Evolutionary conservation across 2,888 invertebrate genomes (phyloP), one percentile per base, ranked within the genome.

Genomic region (Epinotia ramella): DNA sequence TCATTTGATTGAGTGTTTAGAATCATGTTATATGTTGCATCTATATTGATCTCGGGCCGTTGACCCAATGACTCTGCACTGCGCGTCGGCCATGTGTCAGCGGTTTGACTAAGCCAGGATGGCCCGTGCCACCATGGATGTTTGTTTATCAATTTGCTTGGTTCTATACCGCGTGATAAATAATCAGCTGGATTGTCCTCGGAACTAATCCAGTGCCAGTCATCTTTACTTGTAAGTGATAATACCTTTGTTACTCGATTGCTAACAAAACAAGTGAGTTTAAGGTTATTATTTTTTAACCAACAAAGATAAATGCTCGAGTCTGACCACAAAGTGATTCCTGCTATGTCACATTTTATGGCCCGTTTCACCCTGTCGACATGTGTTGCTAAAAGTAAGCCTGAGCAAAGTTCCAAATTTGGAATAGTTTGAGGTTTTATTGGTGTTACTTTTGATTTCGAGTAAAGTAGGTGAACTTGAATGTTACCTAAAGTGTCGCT

Each of bases 201-300:
- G 11, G 63, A 63, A 18, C 18, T 11, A 18, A 63, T 40, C 63
- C 63, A 63, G 63, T 7, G 18, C 62, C 62, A n/a, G n/a, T 63
- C 62, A 5, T 63, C 6, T n/a, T 40, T 63, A n/a, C 40, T 63
- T 3, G 63, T 63, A 3, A 63, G 44, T 44, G 44, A 9, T 12
- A 44, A 44, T 63, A 63, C 44, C 44, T 63, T 44, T 20, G 6
- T 63, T 40, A 63, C 16, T 63, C 62, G 1, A 11, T 63, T 63
- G 0, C n/a, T 63, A 9, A 63, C 62, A n/a, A 63, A 40, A 63
- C 62, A 63, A 5, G 33, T 9, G 2, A 63, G 1, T 7, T 63
- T 63, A 3, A 62, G 16, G 60, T 62, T 62, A 62, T 16, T 62
- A 33, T 62, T 40, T 40, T 40, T 59, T 20, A 24, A 18, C 62